Conservation (phyloP, 2,113 vertebrate genomes). For the Chamaea fasciata region DNA sequence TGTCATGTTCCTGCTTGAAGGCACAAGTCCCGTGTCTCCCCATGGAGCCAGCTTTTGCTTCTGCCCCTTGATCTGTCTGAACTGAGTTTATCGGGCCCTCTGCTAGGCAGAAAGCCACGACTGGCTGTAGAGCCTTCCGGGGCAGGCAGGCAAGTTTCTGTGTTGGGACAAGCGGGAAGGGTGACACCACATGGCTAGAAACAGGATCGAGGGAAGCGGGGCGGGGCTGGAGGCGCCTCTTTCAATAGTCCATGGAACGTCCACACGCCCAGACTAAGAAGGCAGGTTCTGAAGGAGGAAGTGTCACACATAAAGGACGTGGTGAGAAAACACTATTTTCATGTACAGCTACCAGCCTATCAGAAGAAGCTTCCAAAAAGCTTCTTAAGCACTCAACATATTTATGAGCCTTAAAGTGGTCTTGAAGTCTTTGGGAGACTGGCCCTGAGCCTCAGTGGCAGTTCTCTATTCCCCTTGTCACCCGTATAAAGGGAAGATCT, state of each 20-base stretch:
- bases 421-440: background rate
- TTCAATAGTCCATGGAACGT: rapidly evolving
- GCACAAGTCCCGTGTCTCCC: background rate
- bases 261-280: background rate
- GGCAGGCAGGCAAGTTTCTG: background rate
- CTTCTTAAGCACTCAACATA: background rate
- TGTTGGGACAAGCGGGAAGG: background rate
- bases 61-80: background rate
- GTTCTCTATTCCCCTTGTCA: background rate
- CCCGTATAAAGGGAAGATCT: background rate
- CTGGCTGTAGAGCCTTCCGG: background rate
- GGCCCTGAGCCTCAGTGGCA: background rate
- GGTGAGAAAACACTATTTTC: background rate
- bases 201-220: rapidly evolving
- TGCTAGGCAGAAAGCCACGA: background rate
- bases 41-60: background rate
- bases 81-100: too few relatives aligned
- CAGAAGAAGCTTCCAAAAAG: background rate
- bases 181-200: background rate
- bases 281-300: background rate
- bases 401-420: background rate
- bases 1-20: background rate
- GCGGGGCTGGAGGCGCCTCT: background rate
- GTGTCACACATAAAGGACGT: background rate
- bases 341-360: background rate